Base-by-base conservation (phyloP, 53 echinoderm and acorn worm genomes). In the Patiria pectinifera region DNA sequence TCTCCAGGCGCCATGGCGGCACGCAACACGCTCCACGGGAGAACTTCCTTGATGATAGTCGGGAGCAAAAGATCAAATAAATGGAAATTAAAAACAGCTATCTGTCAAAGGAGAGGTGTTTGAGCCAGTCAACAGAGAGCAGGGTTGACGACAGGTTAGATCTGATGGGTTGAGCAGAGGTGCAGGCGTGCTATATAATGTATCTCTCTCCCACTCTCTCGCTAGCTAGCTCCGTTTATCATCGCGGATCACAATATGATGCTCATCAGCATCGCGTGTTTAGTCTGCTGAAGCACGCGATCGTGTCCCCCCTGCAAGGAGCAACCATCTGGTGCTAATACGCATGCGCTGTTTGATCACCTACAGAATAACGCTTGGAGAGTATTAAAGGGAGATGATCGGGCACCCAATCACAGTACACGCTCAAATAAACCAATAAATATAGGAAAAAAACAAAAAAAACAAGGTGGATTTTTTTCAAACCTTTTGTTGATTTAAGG, bases 281-380 rank as follows among this genome's bases (percentile, higher is more conserved):
- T 35, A 35, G 35, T 35, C 53, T 53, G 53, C 8, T 8, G 53
- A 53, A 53, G 53, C 53, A 53, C 53, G 53, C 53, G 53, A 53
- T 53, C 53, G 53, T 53, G 53, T 35, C 35, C 53, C 53, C 53
- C 53, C 53, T 6, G 8, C 53, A 6, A 53, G 53, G 53, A 53
- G 53, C 53, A 53, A 53, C 53, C 53, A 53, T 53, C 53, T 53
- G 74, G 74, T 74, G 21, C n/a, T 74, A 74, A 74, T 74, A 74
- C 74, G 74, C 74, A 74, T 74, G 74, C 74, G 74, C 24, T 74
- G 24, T 74, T 23, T 9, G 74, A 74, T 74, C 74, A 74, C 74
- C 22, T 10, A 23, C 24, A 24, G 22, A 24, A 24, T n/a, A n/a
- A 74, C 10, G 69, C 16, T 69, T 15, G 4, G 69, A 15, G 1